phyloP scores from a whole-genome alignment of 2,113 vertebrate genomes.

The Eurypyga helias region DNA sequence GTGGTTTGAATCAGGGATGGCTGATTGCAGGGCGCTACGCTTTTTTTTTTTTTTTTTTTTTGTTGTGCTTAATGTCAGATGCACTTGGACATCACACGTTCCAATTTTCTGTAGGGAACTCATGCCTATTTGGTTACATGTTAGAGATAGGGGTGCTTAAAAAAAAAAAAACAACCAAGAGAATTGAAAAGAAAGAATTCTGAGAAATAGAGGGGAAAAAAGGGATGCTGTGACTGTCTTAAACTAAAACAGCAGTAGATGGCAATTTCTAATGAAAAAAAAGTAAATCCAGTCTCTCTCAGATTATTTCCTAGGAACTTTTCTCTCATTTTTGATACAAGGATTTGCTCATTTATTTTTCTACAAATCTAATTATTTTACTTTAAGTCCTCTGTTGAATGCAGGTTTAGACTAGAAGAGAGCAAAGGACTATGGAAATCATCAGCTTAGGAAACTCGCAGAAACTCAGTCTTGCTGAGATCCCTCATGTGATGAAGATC shows the following conservation, averaged over 20 bases:
- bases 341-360: background rate
- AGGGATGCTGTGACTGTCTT: background rate
- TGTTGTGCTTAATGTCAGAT: background rate
- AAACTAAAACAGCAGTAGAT: background rate
- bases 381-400: background rate
- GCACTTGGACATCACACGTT: background rate
- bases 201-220: background rate
- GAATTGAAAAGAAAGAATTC: background rate
- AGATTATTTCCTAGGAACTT: slow-evolving; percentile 9
- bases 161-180: background rate
- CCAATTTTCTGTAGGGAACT: background rate
- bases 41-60: background rate
- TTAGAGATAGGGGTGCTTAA: background rate
- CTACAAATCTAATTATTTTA: slow-evolving; percentile 7
- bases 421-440: slow-evolving; percentile 11
- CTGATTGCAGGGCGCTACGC: background rate
- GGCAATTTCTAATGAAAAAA: background rate
- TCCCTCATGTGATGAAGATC: slow-evolving; percentile 38
- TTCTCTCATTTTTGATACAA: background rate
- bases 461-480: slow-evolving; percentile 39
- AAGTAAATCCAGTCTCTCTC: background rate
- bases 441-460: slow-evolving; percentile 1
- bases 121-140: background rate
- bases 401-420: slow-evolving; percentile 25
- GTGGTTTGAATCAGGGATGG: background rate